A percentile compares a stretch with the other conserved stretches of the same genome.
Conservation (phyloP, 2,797 vertebrate species). For the Notolepis coatsorum region DNA sequence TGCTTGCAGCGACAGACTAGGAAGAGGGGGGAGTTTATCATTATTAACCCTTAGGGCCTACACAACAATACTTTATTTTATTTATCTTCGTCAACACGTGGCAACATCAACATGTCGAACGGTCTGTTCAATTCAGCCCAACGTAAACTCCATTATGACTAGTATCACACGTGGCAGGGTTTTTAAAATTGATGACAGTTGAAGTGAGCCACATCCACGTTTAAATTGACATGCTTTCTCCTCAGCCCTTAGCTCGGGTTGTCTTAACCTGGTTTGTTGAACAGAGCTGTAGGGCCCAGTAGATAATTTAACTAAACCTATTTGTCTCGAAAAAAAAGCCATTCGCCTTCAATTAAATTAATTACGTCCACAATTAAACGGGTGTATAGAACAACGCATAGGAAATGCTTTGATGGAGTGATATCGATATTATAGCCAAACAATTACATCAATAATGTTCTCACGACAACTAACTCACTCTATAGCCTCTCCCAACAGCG, state of each 20-base stretch:
- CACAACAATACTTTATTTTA: background rate
- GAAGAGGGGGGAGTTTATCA: background rate
- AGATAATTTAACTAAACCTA: slow-evolving; percentile 31
- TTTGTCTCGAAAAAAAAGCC: slow-evolving; percentile 13
- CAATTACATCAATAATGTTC: background rate
- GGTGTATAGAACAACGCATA: too few species aligned
- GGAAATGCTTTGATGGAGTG: too few species aligned
- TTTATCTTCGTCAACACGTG: background rate
- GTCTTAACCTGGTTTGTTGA: slow-evolving; percentile 74
- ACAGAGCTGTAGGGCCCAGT: slow-evolving; percentile 47
- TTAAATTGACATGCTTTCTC: slow-evolving; percentile 21
- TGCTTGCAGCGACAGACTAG: slow-evolving; percentile 66
- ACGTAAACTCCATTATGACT: background rate
- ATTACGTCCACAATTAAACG: too few species aligned
- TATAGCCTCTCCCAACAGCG: slow-evolving; percentile 45
- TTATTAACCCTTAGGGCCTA: too few species aligned
- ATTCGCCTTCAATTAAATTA: too few species aligned
- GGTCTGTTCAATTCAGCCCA: background rate
- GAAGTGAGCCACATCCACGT: slow-evolving; percentile 43
- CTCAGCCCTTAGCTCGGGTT: slow-evolving; percentile 61
- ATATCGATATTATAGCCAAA: background rate
- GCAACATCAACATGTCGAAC: background rate
- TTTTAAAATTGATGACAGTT: background rate
- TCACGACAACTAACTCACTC: background rate
- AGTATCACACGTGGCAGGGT: background rate